phyloP scores from a whole-genome alignment of 1,140 invertebrate species.

The Hylaeus volcanicus region DNA sequence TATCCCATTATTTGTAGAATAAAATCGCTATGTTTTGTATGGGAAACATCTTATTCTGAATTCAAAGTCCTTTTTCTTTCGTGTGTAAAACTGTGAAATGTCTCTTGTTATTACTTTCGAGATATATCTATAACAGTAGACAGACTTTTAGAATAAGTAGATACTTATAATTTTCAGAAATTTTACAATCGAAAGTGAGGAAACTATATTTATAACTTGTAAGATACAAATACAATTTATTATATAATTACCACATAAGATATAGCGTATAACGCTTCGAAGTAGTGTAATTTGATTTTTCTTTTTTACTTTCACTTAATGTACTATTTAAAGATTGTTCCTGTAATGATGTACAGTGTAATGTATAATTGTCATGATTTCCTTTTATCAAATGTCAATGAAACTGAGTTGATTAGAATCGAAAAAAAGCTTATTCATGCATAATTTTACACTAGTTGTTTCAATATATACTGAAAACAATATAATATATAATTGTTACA shows the following conservation, averaged over 20 bases:
- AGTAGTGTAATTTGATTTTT: conserved; percentile 42
- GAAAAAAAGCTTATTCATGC: conserved; percentile 54
- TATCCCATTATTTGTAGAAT: conserved; percentile 81
- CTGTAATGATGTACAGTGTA: conserved; percentile 66
- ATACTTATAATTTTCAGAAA: conserved; percentile 59
- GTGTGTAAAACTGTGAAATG: conserved; percentile 45
- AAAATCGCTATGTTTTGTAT: conserved; percentile 81
- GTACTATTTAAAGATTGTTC: conserved; percentile 66
- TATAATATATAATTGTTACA: conserved; percentile 57
- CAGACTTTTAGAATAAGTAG: conserved; percentile 61
- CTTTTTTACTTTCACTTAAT: conserved; percentile 62
- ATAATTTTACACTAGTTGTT: conserved; percentile 61
- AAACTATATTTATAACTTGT: conserved; percentile 69
- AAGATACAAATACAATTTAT: conserved; percentile 62
- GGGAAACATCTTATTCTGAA: conserved; percentile 71
- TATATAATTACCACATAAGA: conserved; percentile 58
- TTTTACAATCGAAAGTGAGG: conserved; percentile 63
- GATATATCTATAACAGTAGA: conserved; percentile 46
- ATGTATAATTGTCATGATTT: conserved; percentile 62
- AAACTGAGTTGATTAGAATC: conserved; percentile 52
- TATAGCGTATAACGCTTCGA: conserved; percentile 54
- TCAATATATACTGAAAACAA: conserved; percentile 54
- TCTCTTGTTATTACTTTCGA: conserved; percentile 56
- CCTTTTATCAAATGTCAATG: conserved; percentile 58
- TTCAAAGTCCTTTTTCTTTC: conserved; percentile 61